Evolutionary conservation across 2,113 vertebrate genomes (phyloP), one percentile per base, ranked within the genome.

Genomic region (Pipra filicauda): DNA sequence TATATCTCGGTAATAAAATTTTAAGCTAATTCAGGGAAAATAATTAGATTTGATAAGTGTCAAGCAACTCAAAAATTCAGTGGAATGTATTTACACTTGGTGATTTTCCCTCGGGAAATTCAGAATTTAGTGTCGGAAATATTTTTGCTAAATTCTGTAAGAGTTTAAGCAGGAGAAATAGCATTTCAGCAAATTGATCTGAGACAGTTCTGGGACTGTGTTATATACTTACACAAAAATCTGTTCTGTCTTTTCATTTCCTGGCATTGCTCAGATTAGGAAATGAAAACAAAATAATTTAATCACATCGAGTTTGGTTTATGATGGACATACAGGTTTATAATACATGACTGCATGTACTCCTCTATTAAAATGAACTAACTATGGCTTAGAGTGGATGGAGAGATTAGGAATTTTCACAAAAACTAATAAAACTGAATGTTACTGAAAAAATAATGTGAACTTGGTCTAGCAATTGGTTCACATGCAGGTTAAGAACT

Each of bases 1-100:
- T 80, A 17, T 95, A 84, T 89, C 71, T 93, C 23, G 1, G 35
- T 85, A 91, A 92, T 89, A 85, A 91, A 94, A 86, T 81, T 84
- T 94, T 59, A 85, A 88, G 61, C 4, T 88, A 85, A 91, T 57
- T 37, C 11, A 76, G 49, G 28, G 2, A 2, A 89, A 91, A 94
- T 91, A 93, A 95, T 96, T 93, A 88, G 52, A 71, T 81, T 73
- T 92, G 26, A 44, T 77, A 83, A 58, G 20, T 39, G 58, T 79
- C 57, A 71, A n/a, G 35, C 26, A 78, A 77, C 66, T 58, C 18
- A 8, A 37, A 80, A 80, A 74, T 89, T 52, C 55, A 71, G 16
- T 39, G 51, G 49, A 59, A 41, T 46, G 14, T 41, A 69, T 85
- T 61, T 88, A 33, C 3, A 35, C 80, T 78, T 89, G 21, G 20